Percentiles rank a stretch among this genome's conserved stretches.
phyloP scores from a whole-genome alignment of 2,797 vertebrate genomes.

The Erpetoichthys calabaricus region DNA sequence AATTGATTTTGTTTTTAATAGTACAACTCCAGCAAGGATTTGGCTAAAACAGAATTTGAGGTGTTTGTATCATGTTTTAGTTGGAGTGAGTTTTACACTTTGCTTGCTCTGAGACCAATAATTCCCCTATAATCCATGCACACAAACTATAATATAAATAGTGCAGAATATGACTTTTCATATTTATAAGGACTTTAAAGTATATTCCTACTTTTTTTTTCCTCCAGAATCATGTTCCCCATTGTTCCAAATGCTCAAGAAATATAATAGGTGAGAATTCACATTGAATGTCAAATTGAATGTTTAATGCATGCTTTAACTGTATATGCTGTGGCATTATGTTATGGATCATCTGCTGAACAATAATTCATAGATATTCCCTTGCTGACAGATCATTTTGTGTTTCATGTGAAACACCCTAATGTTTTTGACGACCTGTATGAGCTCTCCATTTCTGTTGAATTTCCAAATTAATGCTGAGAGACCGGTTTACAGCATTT shows the following conservation, averaged over 20 bases:
- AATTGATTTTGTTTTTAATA: too few relatives aligned
- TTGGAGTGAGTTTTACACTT: too few relatives aligned
- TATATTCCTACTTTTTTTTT: too few relatives aligned
- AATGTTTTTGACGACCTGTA: constrained; percentile 43
- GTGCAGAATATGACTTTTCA: too few relatives aligned
- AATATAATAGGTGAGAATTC: constrained; percentile 31
- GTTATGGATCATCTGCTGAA: constrained; percentile 30
- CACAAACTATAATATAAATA: too few relatives aligned
- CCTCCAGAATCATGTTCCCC: too few relatives aligned
- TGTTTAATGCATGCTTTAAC: constrained; percentile 29
- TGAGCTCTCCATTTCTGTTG: constrained; percentile 43
- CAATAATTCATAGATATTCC: constrained; percentile 30
- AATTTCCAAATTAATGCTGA: constrained; percentile 47
- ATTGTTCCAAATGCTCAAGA: constrained; percentile 10
- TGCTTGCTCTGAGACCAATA: too few relatives aligned
- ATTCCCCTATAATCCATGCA: too few relatives aligned
- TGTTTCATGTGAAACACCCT: constrained; percentile 34
- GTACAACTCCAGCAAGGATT: too few relatives aligned
- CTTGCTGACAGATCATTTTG: constrained; percentile 34
- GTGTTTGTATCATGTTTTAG: too few relatives aligned
- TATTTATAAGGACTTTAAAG: too few relatives aligned
- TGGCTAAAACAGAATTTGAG: too few relatives aligned
- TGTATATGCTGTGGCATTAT: constrained; percentile 27
- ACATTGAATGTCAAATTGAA: constrained; percentile 37
- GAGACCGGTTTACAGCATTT: constrained; percentile 36